Conservation (phyloP, 2,797 vertebrate species). For the Leptoclinus maculatus region DNA sequence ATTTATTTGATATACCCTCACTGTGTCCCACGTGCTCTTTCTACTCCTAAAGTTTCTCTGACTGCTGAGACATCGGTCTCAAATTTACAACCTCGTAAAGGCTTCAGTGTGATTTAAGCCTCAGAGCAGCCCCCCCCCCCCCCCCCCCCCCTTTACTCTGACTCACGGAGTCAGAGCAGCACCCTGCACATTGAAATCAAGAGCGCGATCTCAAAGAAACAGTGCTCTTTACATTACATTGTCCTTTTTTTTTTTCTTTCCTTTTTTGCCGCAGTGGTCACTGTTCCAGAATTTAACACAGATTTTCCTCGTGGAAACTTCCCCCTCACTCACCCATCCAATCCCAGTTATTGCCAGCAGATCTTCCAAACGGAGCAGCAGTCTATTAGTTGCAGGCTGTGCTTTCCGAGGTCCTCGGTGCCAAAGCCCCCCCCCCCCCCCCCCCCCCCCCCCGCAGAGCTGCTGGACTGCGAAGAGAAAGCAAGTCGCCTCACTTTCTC, state of each 20-base stretch:
- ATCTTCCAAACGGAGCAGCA: conserved; percentile 54
- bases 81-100: conserved; percentile 83
- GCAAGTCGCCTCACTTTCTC: conserved; percentile 49
- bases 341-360: conserved; percentile 60
- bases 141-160: conserved; percentile 21
- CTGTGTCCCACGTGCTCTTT: conserved; percentile 64
- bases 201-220: conserved; percentile 23
- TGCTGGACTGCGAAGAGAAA: conserved; percentile 64
- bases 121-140: conserved; percentile 26
- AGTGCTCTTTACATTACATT: conserved; percentile 1
- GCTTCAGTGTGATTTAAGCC: conserved; percentile 80
- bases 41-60: conserved; percentile 69
- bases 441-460: conserved; percentile 38
- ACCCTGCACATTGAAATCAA: conserved; percentile 13
- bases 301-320: conserved; percentile 31
- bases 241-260: not conserved
- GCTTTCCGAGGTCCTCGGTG: conserved; percentile 58
- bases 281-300: conserved; percentile 15
- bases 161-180: conserved; percentile 26
- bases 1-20: conserved; percentile 73
- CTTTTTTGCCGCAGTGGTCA: not conserved
- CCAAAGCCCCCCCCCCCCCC: conserved; percentile 64
- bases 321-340: conserved; percentile 21
- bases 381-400: conserved; percentile 63
- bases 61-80: conserved; percentile 69